phyloP scores from a whole-genome alignment of 2,888 invertebrate species.

The Zele albiditarsus region DNA sequence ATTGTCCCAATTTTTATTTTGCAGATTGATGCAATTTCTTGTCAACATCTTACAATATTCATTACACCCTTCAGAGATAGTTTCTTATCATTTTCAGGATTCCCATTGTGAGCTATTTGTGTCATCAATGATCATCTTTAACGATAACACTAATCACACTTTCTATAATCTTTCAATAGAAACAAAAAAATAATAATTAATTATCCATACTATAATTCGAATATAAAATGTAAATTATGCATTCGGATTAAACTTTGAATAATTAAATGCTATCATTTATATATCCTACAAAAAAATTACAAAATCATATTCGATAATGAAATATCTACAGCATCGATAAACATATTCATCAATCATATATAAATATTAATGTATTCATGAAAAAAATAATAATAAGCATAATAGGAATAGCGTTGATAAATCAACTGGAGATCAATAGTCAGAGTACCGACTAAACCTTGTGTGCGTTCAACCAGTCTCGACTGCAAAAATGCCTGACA shows the following conservation, averaged over 20 bases:
- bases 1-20: too few species aligned
- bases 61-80: neutral
- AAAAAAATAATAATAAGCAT: conserved; percentile 27
- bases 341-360: conserved; percentile 37
- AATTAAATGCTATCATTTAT: too few species aligned
- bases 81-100: neutral
- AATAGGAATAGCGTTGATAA: neutral
- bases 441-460: conserved; percentile 26
- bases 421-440: neutral
- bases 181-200: neutral
- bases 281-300: neutral
- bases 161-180: neutral
- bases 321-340: neutral
- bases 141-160: neutral
- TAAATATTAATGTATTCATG: conserved; percentile 38
- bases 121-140: neutral
- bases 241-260: neutral
- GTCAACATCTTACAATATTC: neutral
- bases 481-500: conserved; percentile 53
- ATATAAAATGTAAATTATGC: neutral
- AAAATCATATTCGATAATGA: neutral
- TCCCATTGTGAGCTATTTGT: neutral
- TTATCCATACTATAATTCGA: neutral
- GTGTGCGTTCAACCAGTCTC: conserved; percentile 43
- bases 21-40: too few species aligned